Evolutionary conservation across 2,797 vertebrate genomes (phyloP), one percentile per base, ranked within the genome.

Genomic region (Enteromius afrohamiltoni): DNA sequence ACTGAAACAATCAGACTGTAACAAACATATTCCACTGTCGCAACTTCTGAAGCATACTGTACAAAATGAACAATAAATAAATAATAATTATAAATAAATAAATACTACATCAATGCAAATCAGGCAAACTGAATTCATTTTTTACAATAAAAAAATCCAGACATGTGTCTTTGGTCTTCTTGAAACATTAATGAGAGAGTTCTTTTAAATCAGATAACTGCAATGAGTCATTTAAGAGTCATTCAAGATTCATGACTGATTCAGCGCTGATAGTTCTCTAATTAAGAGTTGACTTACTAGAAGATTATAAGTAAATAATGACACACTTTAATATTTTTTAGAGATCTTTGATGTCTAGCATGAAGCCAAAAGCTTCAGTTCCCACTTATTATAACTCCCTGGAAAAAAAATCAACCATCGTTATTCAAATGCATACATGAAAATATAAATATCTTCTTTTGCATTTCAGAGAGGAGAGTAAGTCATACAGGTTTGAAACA

Each of bases 11-110:
- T 37, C 47, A 51, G 60, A 29, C 70, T 67, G 45, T 26, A 74
- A 51, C 69, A 73, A 81, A 81, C 21, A 74, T 74, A 81, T 74
- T 81, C 69, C 79, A 73, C 13, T 31, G 53, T 42, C 10, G 40
- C 40, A 42, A 42, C 40, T 42, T 10, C 8, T 10, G 19, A 40
- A 37, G 64, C 64, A 70, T 29, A 70, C 13, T 45, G 14, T 47
- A 23, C n/a, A 69, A 13, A 70, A 47, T 9, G 23, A 31, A 47
- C 11, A 26, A 23, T 23, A 23, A 23, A 21, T 14, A 9, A 47
- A 6, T 17, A 26, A 60, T 14, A 58, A 23, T n/a, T 3, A 26
- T 26, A 26, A 26, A 14, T 23, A 14, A 26, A 0, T 14, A 26
- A 60, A 29, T 1, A 29, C 14, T 6, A 62, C 23, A 29, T 62